Conservation (phyloP, 2,113 vertebrate genomes). For the Pollachius pollachius region DNA sequence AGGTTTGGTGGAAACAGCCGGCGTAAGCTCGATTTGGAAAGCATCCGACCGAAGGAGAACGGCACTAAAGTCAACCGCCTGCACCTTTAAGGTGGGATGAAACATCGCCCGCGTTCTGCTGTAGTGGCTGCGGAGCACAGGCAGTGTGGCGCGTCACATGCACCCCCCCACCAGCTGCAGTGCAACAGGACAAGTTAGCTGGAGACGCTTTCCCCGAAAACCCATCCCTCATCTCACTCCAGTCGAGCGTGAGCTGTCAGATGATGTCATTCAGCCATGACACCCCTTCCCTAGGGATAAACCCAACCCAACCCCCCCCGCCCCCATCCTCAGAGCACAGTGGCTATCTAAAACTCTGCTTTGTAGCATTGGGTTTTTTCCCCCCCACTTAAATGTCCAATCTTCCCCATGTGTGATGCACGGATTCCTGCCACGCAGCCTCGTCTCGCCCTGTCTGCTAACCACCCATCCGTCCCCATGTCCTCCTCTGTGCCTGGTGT, state of each 20-base stretch:
- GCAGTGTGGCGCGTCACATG: not conserved
- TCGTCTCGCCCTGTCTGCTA: no score
- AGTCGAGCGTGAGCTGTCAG: constrained; percentile 18
- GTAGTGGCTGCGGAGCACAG: constrained; percentile 27
- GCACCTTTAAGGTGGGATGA: not conserved
- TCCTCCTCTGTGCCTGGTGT: constrained; percentile 3
- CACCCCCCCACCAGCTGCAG: constrained; percentile 14
- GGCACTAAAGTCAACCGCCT: no score
- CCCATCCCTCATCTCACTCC: constrained; percentile 48
- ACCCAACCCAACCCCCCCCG: no score
- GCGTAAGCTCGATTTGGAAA: no score
- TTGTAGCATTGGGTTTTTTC: not conserved
- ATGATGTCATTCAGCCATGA: constrained; percentile 18
- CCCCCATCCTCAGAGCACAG: no score
- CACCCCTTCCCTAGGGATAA: no score
- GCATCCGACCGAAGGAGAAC: not conserved
- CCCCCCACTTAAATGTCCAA: not conserved
- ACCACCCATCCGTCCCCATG: not conserved
- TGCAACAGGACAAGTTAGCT: constrained; percentile 25
- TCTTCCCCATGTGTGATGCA: not conserved
- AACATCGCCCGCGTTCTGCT: constrained; percentile 25
- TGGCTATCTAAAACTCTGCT: no score
- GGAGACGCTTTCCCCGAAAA: constrained; percentile 30
- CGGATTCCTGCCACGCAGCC: no score
- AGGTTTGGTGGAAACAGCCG: no score